Base-by-base conservation (phyloP, 2,113 vertebrate species). In the Mesocricetus auratus region DNA sequence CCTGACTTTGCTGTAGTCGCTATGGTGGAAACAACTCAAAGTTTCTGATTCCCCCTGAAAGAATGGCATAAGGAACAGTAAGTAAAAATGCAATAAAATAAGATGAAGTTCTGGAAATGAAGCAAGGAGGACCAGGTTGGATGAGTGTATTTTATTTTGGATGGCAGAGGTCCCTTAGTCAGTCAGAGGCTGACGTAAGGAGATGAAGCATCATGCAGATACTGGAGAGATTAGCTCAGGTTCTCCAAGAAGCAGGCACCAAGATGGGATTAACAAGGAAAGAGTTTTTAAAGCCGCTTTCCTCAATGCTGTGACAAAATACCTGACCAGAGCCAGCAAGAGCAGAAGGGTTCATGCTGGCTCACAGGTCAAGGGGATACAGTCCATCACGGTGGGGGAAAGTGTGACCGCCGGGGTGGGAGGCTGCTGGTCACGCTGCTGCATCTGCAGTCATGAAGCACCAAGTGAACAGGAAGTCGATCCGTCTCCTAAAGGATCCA, bases 1-100 rank as follows among this genome's bases (percentile, higher is more conserved):
- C 66, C n/a, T 92, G 42, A 60, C 8, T 50, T 69, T 50, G 5
- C n/a, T 62, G 29, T 62, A 60, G 68, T 47, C 69, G 8, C 22
- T 95, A 42, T 36, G 62, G 53, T 42, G 39, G 19, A 78, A 53
- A 42, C 33, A 92, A 88, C 45, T 74, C 47, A 16, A 56, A n/a
- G 5, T 77, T 33, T 69, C 89, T 74, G 12, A 58, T 19, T 19
- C 17, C 73, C 53, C 0, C 90, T 29, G 60, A 92, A 78, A 31
- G 33, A 74, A 94, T 79, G 79, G 73, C 33, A 94, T 95, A 56
- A 66, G 53, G 91, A 86, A 19, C 2, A 68, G 56, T 68, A 95
- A 91, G 79, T 50, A 82, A 86, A 95, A 73, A 68, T 29, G 4
- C 11, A 62, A 21, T 93, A 36, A 81, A 73, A 58, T 87, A 62